Conservation (phyloP, 2,113 vertebrate species). For the Heterocephalus glaber region DNA sequence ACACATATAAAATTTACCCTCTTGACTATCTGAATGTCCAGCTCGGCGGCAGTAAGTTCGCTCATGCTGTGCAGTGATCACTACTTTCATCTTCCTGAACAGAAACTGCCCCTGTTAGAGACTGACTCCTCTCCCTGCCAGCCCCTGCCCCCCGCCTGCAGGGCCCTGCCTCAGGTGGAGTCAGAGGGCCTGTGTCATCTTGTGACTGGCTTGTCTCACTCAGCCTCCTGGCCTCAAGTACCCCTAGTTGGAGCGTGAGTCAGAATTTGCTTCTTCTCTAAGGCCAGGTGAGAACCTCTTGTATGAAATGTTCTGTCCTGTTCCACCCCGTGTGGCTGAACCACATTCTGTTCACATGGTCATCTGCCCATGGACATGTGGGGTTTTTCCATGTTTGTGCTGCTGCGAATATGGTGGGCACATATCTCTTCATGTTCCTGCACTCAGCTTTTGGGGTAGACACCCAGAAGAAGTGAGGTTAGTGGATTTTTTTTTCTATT, state of each 20-base stretch:
- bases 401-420: fast-evolving
- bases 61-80: fast-evolving
- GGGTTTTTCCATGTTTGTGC: too few relatives aligned
- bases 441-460: fast-evolving
- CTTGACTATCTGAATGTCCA: fast-evolving
- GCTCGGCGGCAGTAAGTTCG: fast-evolving
- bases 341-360: neutral
- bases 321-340: neutral
- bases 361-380: neutral
- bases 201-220: neutral
- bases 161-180: too few relatives aligned
- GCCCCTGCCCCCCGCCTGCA: neutral
- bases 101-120: neutral
- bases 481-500: neutral
- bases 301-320: neutral
- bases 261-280: neutral
- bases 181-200: neutral
- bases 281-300: fast-evolving
- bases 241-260: fast-evolving
- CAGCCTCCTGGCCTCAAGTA: fast-evolving
- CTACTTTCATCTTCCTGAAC: neutral
- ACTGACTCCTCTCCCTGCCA: neutral
- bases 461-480: neutral
- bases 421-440: fast-evolving
- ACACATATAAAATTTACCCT: neutral